Conservation (phyloP, 2,797 vertebrate species). For the Sebastes hubbsi region DNA sequence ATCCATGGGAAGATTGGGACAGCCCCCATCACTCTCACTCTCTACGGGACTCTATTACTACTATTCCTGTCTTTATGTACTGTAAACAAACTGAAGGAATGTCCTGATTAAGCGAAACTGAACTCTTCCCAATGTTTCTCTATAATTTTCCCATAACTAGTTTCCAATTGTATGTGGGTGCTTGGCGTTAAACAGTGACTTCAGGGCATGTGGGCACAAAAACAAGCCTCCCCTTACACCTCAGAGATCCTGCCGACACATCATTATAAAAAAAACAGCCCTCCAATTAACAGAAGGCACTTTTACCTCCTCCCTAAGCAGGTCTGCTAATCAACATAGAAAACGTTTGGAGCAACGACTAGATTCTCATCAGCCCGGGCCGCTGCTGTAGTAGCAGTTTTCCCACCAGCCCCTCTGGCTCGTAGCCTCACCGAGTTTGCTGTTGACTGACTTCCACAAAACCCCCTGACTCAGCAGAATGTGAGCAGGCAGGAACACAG, state of each 20-base stretch:
- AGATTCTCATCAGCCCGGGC: conserved; percentile 18
- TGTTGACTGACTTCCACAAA: conserved; percentile 73
- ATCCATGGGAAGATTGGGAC: not conserved
- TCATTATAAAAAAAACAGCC: not conserved
- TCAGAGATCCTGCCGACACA: not conserved
- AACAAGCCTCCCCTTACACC: not conserved
- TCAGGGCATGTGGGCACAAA: not conserved
- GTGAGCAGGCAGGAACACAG: conserved; percentile 45
- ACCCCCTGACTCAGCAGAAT: conserved; percentile 76
- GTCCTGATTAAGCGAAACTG: conserved; percentile 46
- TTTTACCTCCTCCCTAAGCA: conserved; percentile 26
- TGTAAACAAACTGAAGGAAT: conserved; percentile 63
- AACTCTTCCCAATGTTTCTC: not conserved
- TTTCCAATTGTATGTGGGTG: not conserved
- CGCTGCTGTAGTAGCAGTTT: conserved; percentile 42
- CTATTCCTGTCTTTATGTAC: conserved; percentile 16
- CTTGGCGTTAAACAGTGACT: conserved; percentile 20
- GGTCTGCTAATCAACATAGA: conserved; percentile 40
- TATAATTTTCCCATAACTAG: conserved; percentile 34
- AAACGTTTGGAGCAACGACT: conserved; percentile 30
- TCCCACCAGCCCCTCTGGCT: conserved; percentile 60
- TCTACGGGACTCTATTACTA: not conserved
- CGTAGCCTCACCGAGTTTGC: conserved; percentile 48
- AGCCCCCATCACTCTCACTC: not conserved
- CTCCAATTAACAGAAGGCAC: conserved; percentile 11